phyloP scores from a whole-genome alignment of 1,140 invertebrate species.

The Vanessa atalanta region DNA sequence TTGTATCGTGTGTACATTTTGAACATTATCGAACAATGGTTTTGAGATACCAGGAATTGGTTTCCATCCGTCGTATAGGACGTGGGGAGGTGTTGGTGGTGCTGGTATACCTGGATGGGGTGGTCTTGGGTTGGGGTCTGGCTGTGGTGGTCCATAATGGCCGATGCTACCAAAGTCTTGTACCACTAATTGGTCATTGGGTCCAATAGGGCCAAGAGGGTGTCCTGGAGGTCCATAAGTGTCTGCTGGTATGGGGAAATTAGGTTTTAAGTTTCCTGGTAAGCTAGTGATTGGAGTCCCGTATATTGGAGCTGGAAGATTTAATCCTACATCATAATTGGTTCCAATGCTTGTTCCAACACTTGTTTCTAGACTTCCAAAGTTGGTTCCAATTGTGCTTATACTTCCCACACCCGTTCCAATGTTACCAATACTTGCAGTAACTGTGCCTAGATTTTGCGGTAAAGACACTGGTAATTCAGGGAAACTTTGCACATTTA shows the following conservation, averaged over 20 bases:
- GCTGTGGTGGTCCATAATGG: constrained; percentile 81
- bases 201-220: constrained; percentile 60
- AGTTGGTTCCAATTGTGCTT: constrained; percentile 40
- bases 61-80: constrained; percentile 91
- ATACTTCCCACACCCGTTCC: constrained; percentile 31
- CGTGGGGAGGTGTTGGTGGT: constrained; percentile 87
- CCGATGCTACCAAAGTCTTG: constrained; percentile 61
- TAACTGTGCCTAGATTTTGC: constrained; percentile 36
- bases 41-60: constrained; percentile 85
- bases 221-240: constrained; percentile 76
- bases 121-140: constrained; percentile 76
- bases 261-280: constrained; percentile 77
- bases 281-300: constrained; percentile 70
- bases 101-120: constrained; percentile 85
- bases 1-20: constrained; percentile 45
- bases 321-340: constrained; percentile 70
- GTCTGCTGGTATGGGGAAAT: constrained; percentile 73
- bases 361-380: constrained; percentile 53
- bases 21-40: constrained; percentile 47
- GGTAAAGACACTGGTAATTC: constrained; percentile 66
- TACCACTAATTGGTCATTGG: constrained; percentile 67
- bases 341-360: constrained; percentile 60
- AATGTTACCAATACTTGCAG: constrained; percentile 33
- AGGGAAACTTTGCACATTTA: constrained; percentile 54
- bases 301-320: constrained; percentile 77